Evolutionary conservation across 2,888 invertebrate species (phyloP).

Genomic region (Nezara viridula): DNA sequence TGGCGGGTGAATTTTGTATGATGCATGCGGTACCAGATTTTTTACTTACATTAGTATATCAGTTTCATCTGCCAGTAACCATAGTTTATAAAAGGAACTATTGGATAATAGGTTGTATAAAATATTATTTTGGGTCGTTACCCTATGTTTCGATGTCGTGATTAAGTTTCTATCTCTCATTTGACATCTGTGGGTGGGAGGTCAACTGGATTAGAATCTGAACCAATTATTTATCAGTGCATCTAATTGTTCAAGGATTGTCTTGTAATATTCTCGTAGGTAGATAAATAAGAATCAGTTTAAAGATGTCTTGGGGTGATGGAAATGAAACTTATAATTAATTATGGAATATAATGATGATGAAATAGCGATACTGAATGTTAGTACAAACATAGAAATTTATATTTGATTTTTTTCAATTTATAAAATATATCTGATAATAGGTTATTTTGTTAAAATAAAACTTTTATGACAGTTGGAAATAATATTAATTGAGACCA

Average conservation of each 20-base stretch:
- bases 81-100: neutral
- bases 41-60: too few relatives aligned
- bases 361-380: neutral
- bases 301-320: neutral
- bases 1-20: too few relatives aligned
- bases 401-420: too few relatives aligned
- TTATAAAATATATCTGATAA: too few relatives aligned
- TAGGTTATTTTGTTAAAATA: too few relatives aligned
- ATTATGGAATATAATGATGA: neutral
- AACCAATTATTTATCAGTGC: neutral
- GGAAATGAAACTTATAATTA: too few relatives aligned
- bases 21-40: too few relatives aligned
- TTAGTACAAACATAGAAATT: too few relatives aligned
- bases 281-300: neutral
- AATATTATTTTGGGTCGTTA: neutral
- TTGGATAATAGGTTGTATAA: neutral
- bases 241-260: conserved; percentile 33
- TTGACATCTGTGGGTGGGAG: neutral
- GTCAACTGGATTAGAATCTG: neutral
- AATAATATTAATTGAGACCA: too few relatives aligned
- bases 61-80: neutral
- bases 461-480: too few relatives aligned
- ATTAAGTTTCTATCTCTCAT: conserved; percentile 15
- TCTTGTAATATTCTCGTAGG: neutral
- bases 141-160: neutral